Conservation (phyloP, 2,797 vertebrate genomes). For the Hylomyscus alleni region DNA sequence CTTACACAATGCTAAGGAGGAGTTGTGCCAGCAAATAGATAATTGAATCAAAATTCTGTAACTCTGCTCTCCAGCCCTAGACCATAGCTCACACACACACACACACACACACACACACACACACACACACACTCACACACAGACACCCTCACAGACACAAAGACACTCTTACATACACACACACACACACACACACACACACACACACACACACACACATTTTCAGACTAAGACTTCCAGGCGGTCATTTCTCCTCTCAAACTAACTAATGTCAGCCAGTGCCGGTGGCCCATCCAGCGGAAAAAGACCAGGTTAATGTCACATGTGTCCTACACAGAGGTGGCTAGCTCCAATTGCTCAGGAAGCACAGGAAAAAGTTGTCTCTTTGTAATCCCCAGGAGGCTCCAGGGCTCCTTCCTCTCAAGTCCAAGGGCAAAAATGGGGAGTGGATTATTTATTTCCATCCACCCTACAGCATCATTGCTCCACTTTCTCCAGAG, state of each 20-base stretch:
- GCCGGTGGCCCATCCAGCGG: background rate
- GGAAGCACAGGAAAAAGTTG: background rate
- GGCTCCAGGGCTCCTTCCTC: background rate
- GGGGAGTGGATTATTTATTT: constrained; percentile 3
- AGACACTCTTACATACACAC: background rate
- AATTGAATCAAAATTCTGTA: constrained; percentile 80
- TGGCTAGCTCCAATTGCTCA: background rate
- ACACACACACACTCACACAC: background rate
- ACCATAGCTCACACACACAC: background rate
- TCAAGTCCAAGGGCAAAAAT: background rate
- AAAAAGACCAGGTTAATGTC: background rate
- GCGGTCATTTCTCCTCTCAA: constrained; percentile 55
- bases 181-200: background rate
- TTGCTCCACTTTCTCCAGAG: background rate
- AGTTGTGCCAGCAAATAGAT: constrained; percentile 53
- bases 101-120: background rate
- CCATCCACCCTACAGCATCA: background rate
- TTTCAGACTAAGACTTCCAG: constrained; percentile 64
- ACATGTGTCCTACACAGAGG: background rate
- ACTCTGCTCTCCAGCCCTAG: constrained; percentile 48
- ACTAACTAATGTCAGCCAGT: background rate
- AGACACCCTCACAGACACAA: background rate
- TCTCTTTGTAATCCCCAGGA: constrained; percentile 47
- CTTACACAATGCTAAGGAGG: constrained; percentile 54
- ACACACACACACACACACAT: background rate